Evolutionary conservation across 2,888 invertebrate genomes (phyloP), one percentile per base, ranked within the genome.

Genomic region (Stictocephala bisonia): DNA sequence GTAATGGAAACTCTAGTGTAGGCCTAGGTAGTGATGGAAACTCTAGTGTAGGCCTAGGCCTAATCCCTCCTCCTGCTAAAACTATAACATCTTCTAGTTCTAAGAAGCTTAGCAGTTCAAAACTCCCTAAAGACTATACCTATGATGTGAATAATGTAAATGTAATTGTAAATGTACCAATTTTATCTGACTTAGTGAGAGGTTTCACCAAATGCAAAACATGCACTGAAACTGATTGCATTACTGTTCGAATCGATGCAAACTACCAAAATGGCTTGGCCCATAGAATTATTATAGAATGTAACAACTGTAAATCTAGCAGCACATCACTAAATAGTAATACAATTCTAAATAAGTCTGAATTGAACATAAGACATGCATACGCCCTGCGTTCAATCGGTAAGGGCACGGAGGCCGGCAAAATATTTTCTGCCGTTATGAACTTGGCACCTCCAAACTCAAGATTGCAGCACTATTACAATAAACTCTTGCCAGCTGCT

Each of bases 121-220:
- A 58, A 29, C 58, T 58, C 29, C 58, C 58, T 51, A 64, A 64
- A 13, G 40, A 64, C 64, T 31, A 20, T 31, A 22, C 31, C 13
- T 64, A 31, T 64, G 40, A 31, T 64, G 64, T 31, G 29, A 58
- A 58, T 58, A 58, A 64, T 40, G 64, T 64, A 64, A 64, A 64
- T 40, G 24, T 64, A 31, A 64, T 64, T 40, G 64, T 64, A 24
- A 64, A 64, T 40, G 35, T 31, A n/a, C 31, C 22, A 18, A 31
- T 64, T n/a, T 35, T 64, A n/a, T 58, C 58, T 2, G 29, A 29
- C 29, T 58, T 58, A 58, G 58, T 58, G 58, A 35, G 58, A 58
- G 58, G 35, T 6, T 58, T 58, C 58, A 29, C 58, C 15, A 58
- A 29, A 58, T 58, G 58, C 15, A 58, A 31, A 58, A 58, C 18